Conservation (phyloP, 2,113 vertebrate genomes). For the Holacanthus passer region DNA sequence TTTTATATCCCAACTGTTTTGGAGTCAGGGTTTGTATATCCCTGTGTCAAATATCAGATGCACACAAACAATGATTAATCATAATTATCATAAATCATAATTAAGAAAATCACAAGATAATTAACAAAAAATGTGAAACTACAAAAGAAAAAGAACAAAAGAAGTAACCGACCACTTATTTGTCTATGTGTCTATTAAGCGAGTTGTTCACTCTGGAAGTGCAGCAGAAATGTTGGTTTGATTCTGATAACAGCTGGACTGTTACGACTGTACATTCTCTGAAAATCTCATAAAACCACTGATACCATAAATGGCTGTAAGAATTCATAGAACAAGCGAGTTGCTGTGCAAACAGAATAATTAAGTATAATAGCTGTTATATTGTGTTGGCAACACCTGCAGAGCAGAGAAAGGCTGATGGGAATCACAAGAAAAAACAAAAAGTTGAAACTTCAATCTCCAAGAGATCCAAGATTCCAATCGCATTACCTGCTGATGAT, state of each 20-base stretch:
- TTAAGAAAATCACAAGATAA: not conserved
- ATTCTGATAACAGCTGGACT: not conserved
- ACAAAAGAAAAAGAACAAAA: too few relatives aligned
- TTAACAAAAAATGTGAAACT: too few relatives aligned
- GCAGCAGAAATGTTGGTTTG: not conserved
- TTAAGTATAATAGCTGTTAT: constrained; percentile 24
- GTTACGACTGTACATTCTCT: not conserved
- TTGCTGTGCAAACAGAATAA: constrained; percentile 28
- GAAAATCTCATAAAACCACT: constrained; percentile 11
- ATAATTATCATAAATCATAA: too few relatives aligned
- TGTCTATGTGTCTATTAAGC: too few relatives aligned
- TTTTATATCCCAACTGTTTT: too few relatives aligned
- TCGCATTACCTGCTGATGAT: constrained; percentile 18
- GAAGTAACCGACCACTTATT: too few relatives aligned
- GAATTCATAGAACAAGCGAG: not conserved
- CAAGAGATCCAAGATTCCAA: not conserved
- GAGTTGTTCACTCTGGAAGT: too few relatives aligned
- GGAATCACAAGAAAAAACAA: constrained; percentile 40
- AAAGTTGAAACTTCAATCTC: constrained; percentile 4
- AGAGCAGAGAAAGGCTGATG: constrained; percentile 1
- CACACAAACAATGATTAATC: not conserved
- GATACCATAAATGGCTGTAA: not conserved
- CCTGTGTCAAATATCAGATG: not conserved
- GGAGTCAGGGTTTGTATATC: too few relatives aligned
- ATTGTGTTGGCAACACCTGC: constrained; percentile 35